Base-by-base conservation (phyloP, 2,888 invertebrate genomes). In the Sussaba pulchella region DNA sequence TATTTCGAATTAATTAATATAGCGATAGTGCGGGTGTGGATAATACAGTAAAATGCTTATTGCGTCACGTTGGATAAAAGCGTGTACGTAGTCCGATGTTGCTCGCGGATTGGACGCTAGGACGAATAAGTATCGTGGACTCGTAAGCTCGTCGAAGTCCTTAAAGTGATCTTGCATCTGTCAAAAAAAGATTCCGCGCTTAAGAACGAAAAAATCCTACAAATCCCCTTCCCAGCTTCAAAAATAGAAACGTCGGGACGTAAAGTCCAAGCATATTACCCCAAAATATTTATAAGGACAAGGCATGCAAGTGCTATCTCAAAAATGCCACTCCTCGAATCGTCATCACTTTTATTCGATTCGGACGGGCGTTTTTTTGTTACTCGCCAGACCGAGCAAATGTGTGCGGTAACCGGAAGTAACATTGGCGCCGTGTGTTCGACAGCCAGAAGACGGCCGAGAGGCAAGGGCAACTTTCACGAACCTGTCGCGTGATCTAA, bases 401-500 rank as follows among this genome's bases (percentile, higher is more conserved):
- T 31, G 47, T 47, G 10, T 52, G 10, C n/a, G 14, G 31, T 12
- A 14, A 66, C 4, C 64, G 50, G 50, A 67, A 67, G 50, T 52
- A 17, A 57, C 10, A 57, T 57, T 36, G 9, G 36, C 31, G 57
- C 14, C 19, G 17, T 36, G n/a, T n/a, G 39, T n/a, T 45, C 47
- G 64, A 50, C 26, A 14, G 19, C 17, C 8, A 2, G n/a, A 43
- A 21, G n/a, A n/a, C n/a, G 41, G 17, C 9, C 26, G 36, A 5
- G 17, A 17, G 26, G 21, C 26, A 26, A 52, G 14, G 17, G 41
- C 64, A 64, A 71, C 64, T 77, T 77, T 77, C 64, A 59, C 71
- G 64, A 50, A 43, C 4, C 12, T 19, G 54, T 21, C 61, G 66
- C 50, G 41, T 78, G 59, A 72, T 66, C 66, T 67, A 72, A 78